These are phyloP conservation scores for Spinibarbus caldwelli DNA, from an alignment of 2,797 vertebrate species.

Conservation along the genomic window DNA sequence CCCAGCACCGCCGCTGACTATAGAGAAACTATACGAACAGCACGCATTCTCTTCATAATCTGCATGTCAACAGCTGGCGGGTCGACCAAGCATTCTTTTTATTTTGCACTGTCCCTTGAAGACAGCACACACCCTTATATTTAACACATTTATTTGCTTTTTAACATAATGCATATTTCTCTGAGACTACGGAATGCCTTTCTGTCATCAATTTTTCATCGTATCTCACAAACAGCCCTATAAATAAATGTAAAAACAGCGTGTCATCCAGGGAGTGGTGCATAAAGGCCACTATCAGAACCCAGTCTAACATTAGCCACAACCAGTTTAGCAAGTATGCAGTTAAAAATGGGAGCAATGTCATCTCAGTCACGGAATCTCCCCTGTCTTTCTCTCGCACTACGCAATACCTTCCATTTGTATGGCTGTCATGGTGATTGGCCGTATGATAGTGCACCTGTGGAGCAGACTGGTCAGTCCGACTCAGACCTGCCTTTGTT, in stretches of 20 bases:
- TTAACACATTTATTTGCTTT: constrained; percentile 3
- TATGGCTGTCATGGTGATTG: constrained; percentile 53
- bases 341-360: constrained; percentile 49
- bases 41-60: constrained; percentile 46
- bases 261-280: constrained; percentile 41
- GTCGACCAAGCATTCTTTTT: constrained; percentile 44
- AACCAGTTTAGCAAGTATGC: constrained; percentile 54
- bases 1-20: background rate
- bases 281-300: constrained; percentile 19
- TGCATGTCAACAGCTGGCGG: constrained; percentile 43
- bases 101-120: constrained; percentile 29
- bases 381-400: background rate
- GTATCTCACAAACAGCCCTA: constrained; percentile 32
- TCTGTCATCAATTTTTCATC: constrained; percentile 1
- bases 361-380: constrained; percentile 16
- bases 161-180: background rate
- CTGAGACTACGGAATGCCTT: background rate
- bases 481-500: constrained; percentile 22
- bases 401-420: constrained; percentile 59
- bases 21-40: constrained; percentile 32
- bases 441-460: constrained; percentile 50
- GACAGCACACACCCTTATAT: constrained; percentile 16
- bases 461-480: constrained; percentile 21
- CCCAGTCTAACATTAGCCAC: constrained; percentile 51
- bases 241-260: constrained; percentile 51